Base-by-base conservation (phyloP, 1,140 invertebrate species). In the Heliconius nattereri region DNA sequence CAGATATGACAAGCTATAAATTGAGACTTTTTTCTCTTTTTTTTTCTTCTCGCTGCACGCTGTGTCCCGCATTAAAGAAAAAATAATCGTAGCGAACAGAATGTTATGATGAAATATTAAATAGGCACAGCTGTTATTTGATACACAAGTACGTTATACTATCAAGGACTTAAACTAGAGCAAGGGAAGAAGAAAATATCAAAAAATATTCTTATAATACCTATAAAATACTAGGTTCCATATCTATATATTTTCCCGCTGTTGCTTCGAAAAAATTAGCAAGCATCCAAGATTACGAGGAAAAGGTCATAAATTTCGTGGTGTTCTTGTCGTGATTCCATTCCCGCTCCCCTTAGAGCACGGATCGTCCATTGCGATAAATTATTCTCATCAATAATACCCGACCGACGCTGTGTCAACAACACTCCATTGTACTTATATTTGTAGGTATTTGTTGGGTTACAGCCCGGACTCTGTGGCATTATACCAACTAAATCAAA, bases 371-470 rank as follows among this genome's bases (percentile, higher is more conserved):
- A 85, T 84, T 83, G 83, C 87, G 80, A 91, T 91, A 91, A 89
- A 91, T 91, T 91, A 89, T 89, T 83, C 83, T 83, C 87, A 91
- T 89, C 88, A 90, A 90, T 89, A 89, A 90, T 89, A 87, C 82
- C 85, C 84, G 81, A 81, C 79, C 84, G 85, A 75, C 78, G 85
- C 83, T 89, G 85, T 88, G 89, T 90, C 89, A 90, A 90, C 89
- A 89, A 86, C 87, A 86, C 80, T 87, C 80, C 40, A 79, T 76
- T 79, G 78, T 85, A 79, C 73, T 82, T 78, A 84, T 84, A 88
- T 89, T 87, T 87, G 82, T 89, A 85, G 81, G 80, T 85, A 85
- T 86, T 89, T 78, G 80, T 81, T 75, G 72, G 73, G 76, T 72
- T 78, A 81, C 73, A 73, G 73, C 76, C 80, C 57, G 76, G 76